Evolutionary conservation across 2,888 invertebrate species (phyloP).

Genomic region (Kryphioiulus occultus): DNA sequence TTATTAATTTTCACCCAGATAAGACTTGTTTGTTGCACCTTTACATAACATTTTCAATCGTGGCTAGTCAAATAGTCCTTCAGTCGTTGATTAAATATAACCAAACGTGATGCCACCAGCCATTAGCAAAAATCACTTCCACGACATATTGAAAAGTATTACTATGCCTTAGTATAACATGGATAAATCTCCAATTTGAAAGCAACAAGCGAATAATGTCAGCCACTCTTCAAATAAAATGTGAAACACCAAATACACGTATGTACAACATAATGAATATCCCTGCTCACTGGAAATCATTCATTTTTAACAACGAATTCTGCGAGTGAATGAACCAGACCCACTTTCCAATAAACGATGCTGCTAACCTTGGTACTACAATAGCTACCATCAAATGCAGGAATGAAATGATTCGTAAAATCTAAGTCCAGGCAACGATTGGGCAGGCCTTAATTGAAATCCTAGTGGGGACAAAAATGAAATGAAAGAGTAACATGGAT

Average conservation of each 20-base stretch:
- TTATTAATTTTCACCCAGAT: no score
- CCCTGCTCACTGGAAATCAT: not conserved
- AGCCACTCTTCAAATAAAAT: not conserved
- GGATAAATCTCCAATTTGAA: not conserved
- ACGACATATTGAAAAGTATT: not conserved
- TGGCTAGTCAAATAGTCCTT: not conserved
- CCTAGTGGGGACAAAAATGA: not conserved
- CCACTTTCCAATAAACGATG: not conserved
- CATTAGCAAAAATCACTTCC: not conserved
- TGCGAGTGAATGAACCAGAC: not conserved
- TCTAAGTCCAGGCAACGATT: not conserved
- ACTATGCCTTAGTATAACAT: not conserved
- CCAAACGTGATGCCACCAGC: not conserved
- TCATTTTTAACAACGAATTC: not conserved
- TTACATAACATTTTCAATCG: not conserved
- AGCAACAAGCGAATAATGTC: not conserved
- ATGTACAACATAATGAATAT: not conserved
- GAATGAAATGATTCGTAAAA: not conserved
- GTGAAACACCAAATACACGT: not conserved
- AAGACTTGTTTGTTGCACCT: not conserved
- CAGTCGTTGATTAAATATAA: not conserved
- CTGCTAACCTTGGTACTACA: not conserved
- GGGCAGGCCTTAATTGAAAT: not conserved
- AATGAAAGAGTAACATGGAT: not conserved
- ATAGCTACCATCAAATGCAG: not conserved